These are phyloP conservation scores for Autographa gamma DNA, from an alignment of 2,888 invertebrate genomes.

Conservation along the genomic window DNA sequence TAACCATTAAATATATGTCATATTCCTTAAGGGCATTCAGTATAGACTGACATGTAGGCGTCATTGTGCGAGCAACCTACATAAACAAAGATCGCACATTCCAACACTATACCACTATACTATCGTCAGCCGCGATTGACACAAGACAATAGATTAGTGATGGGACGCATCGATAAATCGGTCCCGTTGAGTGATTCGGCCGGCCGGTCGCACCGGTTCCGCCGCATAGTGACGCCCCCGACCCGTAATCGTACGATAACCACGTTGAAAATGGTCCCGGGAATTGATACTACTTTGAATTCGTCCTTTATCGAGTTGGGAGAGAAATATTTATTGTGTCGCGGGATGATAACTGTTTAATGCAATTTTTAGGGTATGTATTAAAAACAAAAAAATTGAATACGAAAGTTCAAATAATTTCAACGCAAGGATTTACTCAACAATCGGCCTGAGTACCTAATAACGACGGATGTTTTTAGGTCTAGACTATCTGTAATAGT, in stretches of 20 bases:
- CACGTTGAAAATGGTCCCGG: slow-evolving; percentile 38
- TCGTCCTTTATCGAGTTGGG: slow-evolving; percentile 23
- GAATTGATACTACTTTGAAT: slow-evolving; percentile 46
- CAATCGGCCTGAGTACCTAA: neutral
- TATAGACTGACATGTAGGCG: neutral
- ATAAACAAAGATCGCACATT: slow-evolving; percentile 44
- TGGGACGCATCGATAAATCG: slow-evolving; percentile 75
- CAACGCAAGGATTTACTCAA: neutral
- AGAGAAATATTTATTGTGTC: slow-evolving; percentile 7
- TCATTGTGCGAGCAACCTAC: slow-evolving; percentile 10
- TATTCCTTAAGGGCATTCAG: neutral
- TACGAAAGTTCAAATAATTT: neutral
- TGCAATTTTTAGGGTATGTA: neutral
- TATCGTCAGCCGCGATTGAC: slow-evolving; percentile 58
- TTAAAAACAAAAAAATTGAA: too few relatives aligned
- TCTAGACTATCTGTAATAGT: too few relatives aligned
- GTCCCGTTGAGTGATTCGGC: slow-evolving; percentile 74
- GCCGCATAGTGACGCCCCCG: slow-evolving; percentile 48
- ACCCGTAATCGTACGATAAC: slow-evolving; percentile 53
- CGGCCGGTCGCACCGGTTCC: slow-evolving; percentile 65
- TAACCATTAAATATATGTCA: neutral
- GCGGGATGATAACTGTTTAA: neutral
- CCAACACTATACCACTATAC: slow-evolving; percentile 22
- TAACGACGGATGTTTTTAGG: too few relatives aligned
- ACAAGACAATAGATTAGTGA: slow-evolving; percentile 80